phyloP scores from a whole-genome alignment of 2,888 invertebrate genomes.

The Plagodis dolabraria region DNA sequence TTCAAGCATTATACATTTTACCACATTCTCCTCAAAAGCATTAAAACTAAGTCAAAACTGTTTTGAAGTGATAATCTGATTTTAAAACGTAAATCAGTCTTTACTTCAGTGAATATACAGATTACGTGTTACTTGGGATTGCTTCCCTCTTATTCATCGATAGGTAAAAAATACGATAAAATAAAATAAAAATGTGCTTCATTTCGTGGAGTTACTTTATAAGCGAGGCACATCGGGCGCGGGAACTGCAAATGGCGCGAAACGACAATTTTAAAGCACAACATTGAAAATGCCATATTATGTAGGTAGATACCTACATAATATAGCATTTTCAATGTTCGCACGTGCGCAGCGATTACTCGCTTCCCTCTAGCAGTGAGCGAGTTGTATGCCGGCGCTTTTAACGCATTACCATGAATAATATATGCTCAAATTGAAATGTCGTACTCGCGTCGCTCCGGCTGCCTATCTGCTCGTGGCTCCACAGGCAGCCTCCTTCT shows the following conservation, averaged over 20 bases:
- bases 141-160: constrained; percentile 46
- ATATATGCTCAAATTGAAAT: constrained; percentile 84
- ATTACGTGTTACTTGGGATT: too few relatives aligned
- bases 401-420: constrained; percentile 85
- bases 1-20: too few relatives aligned
- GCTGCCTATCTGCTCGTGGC: constrained; percentile 70
- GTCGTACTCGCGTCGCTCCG: constrained; percentile 80
- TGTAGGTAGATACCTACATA: too few relatives aligned
- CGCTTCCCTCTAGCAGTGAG: constrained; percentile 65
- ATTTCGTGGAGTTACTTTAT: constrained; percentile 75
- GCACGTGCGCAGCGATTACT: constrained; percentile 78
- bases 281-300: constrained; percentile 76
- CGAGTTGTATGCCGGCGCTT: constrained; percentile 77
- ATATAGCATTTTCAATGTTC: constrained; percentile 63
- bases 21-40: too few relatives aligned
- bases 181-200: constrained; percentile 61
- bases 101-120: too few relatives aligned
- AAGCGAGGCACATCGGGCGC: constrained; percentile 73
- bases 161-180: constrained; percentile 58
- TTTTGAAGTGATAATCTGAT: too few relatives aligned
- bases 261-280: constrained; percentile 82
- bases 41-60: too few relatives aligned
- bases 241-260: constrained; percentile 77
- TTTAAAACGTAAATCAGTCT: too few relatives aligned
- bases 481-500: constrained; percentile 52